Percentiles rank a stretch among this genome's conserved stretches.
Evolutionary conservation across 1,140 invertebrate genomes (phyloP).

Genomic region (Homarus americanus): DNA sequence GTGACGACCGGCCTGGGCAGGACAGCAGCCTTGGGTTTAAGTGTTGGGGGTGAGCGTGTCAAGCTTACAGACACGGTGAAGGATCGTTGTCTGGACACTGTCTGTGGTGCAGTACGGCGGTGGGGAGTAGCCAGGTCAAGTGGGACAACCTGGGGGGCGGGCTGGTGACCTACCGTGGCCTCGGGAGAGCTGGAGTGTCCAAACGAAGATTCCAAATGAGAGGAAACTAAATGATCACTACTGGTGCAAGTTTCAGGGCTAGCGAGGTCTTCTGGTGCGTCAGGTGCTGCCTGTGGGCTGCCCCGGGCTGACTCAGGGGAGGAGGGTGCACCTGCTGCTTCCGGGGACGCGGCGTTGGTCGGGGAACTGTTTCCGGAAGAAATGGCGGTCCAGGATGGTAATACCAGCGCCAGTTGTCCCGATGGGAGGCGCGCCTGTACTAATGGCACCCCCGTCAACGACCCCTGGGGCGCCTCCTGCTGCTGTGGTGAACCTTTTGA

Average conservation of each 20-base stretch:
- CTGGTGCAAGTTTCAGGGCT: neutral
- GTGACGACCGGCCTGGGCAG: neutral
- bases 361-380: constrained; percentile 36
- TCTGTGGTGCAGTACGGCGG: constrained; percentile 13
- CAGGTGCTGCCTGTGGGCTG: constrained; percentile 29
- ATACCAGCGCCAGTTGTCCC: constrained; percentile 48
- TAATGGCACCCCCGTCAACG: constrained; percentile 2
- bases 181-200: neutral
- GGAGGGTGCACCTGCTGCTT: constrained; percentile 52
- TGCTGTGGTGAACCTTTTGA: constrained; percentile 1
- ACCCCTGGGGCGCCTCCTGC: no score
- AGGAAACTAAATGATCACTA: neutral
- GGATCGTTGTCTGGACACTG: constrained; percentile 18
- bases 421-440: constrained; percentile 18
- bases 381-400: constrained; percentile 45
- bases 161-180: neutral
- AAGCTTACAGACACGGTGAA: neutral
- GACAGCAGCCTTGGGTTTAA: neutral
- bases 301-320: constrained; percentile 61
- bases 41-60: neutral
- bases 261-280: neutral
- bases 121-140: constrained; percentile 57
- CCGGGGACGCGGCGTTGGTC: constrained; percentile 29
- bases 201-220: neutral
- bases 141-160: constrained; percentile 50